A percentile compares a stretch with the other conserved stretches of the same genome.
Conservation (phyloP, 2,888 invertebrate genomes). For the Latheticus oryzae region DNA sequence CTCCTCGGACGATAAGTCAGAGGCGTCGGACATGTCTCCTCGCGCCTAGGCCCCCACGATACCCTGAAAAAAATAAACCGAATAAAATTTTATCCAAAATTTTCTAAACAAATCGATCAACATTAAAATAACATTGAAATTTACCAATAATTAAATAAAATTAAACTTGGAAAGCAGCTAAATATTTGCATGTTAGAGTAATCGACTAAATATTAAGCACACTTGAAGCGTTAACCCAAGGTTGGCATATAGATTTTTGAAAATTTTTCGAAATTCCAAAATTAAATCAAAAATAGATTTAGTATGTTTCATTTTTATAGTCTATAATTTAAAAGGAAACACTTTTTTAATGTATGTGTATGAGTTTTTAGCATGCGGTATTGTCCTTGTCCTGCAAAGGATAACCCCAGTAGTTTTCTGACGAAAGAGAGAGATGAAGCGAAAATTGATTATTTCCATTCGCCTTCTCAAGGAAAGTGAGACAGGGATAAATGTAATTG, state of each 20-base stretch:
- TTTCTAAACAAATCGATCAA: not conserved
- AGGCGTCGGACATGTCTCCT: conserved; percentile 96
- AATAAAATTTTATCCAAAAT: conserved; percentile 1
- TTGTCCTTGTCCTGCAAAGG: conserved; percentile 32
- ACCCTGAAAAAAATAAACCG: conserved; percentile 60
- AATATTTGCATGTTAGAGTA: conserved; percentile 9
- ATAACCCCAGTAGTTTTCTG: conserved; percentile 16
- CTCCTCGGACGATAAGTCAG: conserved; percentile 95
- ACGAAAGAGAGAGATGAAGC: conserved; percentile 26
- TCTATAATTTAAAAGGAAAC: conserved; percentile 7
- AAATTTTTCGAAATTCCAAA: conserved; percentile 2
- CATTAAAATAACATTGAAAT: conserved; percentile 2
- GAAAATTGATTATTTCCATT: conserved; percentile 39
- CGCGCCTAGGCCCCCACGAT: conserved; percentile 79
- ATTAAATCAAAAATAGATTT: not conserved
- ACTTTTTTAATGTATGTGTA: conserved; percentile 14
- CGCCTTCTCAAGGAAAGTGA: conserved; percentile 36
- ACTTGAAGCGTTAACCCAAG: conserved; percentile 30
- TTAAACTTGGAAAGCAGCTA: conserved; percentile 9
- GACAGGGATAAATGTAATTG: conserved; percentile 36
- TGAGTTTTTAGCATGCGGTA: conserved; percentile 30
- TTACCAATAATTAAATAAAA: conserved; percentile 17
- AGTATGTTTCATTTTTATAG: conserved; percentile 7
- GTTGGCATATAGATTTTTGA: conserved; percentile 31
- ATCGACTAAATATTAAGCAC: conserved; percentile 18